Conservation (phyloP, 1,140 invertebrate species). For the Brachionus manjavacas region DNA sequence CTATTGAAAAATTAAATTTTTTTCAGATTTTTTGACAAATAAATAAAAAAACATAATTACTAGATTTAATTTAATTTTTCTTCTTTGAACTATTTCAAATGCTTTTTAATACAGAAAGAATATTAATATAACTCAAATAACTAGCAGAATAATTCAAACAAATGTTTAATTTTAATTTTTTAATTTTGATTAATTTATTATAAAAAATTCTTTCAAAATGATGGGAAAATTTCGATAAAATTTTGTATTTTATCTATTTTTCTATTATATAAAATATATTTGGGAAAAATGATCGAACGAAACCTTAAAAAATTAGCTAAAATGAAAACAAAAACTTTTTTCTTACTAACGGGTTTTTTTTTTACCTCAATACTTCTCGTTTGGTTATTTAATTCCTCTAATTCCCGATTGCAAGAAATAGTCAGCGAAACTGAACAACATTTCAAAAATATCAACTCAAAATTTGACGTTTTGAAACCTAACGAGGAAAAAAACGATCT, state of each 20-base stretch:
- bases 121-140: neutral
- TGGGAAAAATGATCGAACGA: conserved; percentile 22
- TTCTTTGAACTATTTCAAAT: too few relatives aligned
- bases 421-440: neutral
- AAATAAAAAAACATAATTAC: too few relatives aligned
- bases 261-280: neutral
- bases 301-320: neutral
- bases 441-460: conserved; percentile 8
- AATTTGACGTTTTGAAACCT: neutral
- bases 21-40: too few relatives aligned
- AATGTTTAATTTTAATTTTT: neutral
- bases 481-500: neutral
- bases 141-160: neutral
- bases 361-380: neutral
- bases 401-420: neutral
- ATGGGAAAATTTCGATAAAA: neutral
- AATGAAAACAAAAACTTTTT: conserved; percentile 26
- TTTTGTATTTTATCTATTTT: neutral
- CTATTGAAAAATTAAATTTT: too few relatives aligned
- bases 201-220: neutral
- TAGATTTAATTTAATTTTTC: too few relatives aligned
- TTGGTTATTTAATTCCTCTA: neutral
- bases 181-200: neutral
- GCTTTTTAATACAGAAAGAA: neutral
- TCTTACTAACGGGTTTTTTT: neutral